Percentiles rank a stretch among this genome's conserved stretches.
Conservation (phyloP, 2,797 vertebrate genomes). For the Eptatretus atami region DNA sequence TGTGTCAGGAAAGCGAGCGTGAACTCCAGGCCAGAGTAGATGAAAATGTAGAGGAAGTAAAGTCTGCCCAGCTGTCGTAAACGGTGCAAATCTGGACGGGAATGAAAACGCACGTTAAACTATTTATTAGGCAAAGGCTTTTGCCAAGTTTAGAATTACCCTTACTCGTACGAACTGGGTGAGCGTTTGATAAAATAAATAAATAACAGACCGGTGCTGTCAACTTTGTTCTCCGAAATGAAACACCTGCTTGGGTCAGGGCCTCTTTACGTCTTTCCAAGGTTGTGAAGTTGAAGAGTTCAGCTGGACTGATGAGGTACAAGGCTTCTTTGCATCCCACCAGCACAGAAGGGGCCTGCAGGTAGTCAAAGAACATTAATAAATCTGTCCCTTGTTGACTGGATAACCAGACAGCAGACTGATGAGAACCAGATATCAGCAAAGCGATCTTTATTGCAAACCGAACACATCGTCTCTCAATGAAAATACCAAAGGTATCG, state of each 20-base stretch:
- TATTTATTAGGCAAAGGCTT: neutral
- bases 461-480: too few species aligned
- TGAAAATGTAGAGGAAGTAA: constrained; percentile 73
- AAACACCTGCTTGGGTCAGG: too few species aligned
- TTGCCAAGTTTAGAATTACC: neutral
- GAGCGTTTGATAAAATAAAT: neutral
- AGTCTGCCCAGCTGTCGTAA: constrained; percentile 38
- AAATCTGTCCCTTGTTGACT: too few species aligned
- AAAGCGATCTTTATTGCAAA: too few species aligned
- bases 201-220: neutral
- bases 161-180: neutral
- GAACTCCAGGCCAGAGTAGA: constrained; percentile 82
- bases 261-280: constrained; percentile 11
- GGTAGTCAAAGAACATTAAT: neutral
- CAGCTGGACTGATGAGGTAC: constrained; percentile 41
- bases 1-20: constrained; percentile 68
- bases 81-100: constrained; percentile 24
- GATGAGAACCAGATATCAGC: too few species aligned
- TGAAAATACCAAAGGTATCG: too few species aligned
- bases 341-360: constrained; percentile 18
- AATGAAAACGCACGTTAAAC: neutral
- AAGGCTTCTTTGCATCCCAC: constrained; percentile 20
- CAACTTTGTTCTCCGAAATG: constrained; percentile 1
- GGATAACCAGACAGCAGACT: too few species aligned
- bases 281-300: constrained; percentile 50